phyloP scores from a whole-genome alignment of 1,140 invertebrate species.

The Globodera ellingtonae region DNA sequence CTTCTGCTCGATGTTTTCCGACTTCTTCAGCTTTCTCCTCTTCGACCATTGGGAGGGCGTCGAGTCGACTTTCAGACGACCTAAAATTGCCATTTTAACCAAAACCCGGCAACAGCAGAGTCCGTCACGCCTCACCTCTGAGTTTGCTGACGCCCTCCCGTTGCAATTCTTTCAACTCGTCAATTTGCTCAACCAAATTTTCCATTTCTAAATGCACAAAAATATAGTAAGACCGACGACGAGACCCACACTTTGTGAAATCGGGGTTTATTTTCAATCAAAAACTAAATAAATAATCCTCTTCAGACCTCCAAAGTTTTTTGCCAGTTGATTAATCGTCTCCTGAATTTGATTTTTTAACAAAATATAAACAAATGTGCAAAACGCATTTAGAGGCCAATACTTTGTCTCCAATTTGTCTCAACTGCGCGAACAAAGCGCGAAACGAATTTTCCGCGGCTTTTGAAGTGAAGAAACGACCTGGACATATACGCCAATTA shows the following conservation, averaged over 20 bases:
- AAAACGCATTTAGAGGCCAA: not conserved
- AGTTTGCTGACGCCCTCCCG: slow-evolving; percentile 29
- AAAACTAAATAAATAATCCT: not conserved
- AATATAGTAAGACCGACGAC: not conserved
- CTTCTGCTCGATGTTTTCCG: slow-evolving; percentile 34
- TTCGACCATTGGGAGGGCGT: slow-evolving; percentile 20
- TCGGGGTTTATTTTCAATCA: not conserved
- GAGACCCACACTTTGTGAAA: too few species aligned
- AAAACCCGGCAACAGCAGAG: not conserved
- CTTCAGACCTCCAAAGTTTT: slow-evolving; percentile 26
- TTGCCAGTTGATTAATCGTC: slow-evolving; percentile 36
- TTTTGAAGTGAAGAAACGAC: slow-evolving; percentile 34
- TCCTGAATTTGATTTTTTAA: not conserved
- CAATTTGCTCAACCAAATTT: slow-evolving; percentile 37
- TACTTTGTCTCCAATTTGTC: slow-evolving; percentile 26
- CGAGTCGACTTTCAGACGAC: slow-evolving; percentile 32
- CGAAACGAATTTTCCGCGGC: slow-evolving; percentile 26
- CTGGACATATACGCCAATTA: not conserved
- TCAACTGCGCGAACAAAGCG: slow-evolving; percentile 28
- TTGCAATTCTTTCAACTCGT: slow-evolving; percentile 32
- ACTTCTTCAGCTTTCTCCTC: slow-evolving; percentile 25
- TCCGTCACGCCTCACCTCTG: slow-evolving; percentile 22
- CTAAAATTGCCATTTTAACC: not conserved
- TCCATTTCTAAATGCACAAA: slow-evolving; percentile 31
- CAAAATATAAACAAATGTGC: not conserved